Evolutionary conservation across 2,888 invertebrate species (phyloP).

Genomic region (Cremastinae sp.): DNA sequence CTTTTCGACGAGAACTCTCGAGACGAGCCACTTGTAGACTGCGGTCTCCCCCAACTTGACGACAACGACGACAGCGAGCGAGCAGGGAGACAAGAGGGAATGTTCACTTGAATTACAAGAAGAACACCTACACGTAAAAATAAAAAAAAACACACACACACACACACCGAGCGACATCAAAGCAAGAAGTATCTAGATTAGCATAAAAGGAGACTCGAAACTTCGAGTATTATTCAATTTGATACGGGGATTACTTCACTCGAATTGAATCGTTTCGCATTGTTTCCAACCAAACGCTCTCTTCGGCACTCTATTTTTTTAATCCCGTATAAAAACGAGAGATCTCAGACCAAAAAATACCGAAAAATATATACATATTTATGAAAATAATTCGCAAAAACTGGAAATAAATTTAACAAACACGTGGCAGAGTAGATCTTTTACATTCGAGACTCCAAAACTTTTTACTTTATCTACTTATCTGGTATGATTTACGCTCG

Average conservation of each 20-base stretch:
- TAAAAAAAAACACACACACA: too few relatives aligned
- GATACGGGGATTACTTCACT: constrained; percentile 41
- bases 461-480: too few relatives aligned
- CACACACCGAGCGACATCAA: background rate
- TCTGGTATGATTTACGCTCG: too few relatives aligned
- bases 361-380: background rate
- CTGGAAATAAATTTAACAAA: constrained; percentile 6
- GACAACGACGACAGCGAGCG: constrained; percentile 30
- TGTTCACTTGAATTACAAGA: constrained; percentile 53
- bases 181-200: constrained; percentile 51
- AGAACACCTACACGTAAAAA: constrained; percentile 29
- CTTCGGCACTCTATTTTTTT: constrained; percentile 5
- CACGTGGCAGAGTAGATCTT: too few relatives aligned
- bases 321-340: constrained; percentile 1
- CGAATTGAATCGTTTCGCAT: constrained; percentile 47
- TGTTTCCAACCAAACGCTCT: constrained; percentile 1
- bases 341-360: background rate
- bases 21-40: constrained; percentile 59
- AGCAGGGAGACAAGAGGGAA: constrained; percentile 30
- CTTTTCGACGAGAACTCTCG: constrained; percentile 46
- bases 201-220: constrained; percentile 36
- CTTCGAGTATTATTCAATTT: constrained; percentile 44
- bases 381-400: background rate
- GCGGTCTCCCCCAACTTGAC: constrained; percentile 41
- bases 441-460: too few relatives aligned